Percentiles rank a stretch among this genome's conserved stretches.
phyloP scores from a whole-genome alignment of 2,113 vertebrate species.

The Myocastor coypus region DNA sequence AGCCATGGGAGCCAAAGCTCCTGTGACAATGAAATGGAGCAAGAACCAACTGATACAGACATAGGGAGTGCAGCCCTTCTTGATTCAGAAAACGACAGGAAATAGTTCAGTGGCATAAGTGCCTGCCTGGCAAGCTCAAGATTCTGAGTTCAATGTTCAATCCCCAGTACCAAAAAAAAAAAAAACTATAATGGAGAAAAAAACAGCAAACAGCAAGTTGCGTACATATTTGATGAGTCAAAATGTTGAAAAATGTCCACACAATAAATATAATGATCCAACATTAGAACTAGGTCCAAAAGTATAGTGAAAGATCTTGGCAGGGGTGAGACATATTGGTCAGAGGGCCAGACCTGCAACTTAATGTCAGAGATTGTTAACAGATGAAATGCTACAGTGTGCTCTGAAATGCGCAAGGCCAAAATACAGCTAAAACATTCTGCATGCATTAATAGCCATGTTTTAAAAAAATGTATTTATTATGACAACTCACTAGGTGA shows the following conservation, averaged over 20 bases:
- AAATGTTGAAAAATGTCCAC: neutral
- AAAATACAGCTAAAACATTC: neutral
- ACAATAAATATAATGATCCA: neutral
- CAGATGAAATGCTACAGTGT: neutral
- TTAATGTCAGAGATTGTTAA: neutral
- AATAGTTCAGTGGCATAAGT: no score
- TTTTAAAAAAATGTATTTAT: neutral
- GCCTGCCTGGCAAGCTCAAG: no score
- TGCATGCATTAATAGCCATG: neutral
- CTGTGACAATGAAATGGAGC: neutral
- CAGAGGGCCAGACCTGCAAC: neutral
- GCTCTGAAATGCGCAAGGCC: neutral
- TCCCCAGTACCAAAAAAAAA: no score
- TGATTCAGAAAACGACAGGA: neutral
- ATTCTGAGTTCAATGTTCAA: no score
- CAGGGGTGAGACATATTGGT: neutral
- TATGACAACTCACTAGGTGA: neutral
- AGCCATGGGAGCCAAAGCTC: neutral
- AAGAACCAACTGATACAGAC: neutral
- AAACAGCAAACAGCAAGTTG: neutral
- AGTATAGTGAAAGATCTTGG: neutral
- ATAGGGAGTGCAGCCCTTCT: neutral
- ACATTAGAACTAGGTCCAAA: neutral
- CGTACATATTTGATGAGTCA: neutral
- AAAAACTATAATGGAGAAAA: no score